Evolutionary conservation across 2,113 vertebrate genomes (phyloP).

Genomic region (Chunga burmeisteri): DNA sequence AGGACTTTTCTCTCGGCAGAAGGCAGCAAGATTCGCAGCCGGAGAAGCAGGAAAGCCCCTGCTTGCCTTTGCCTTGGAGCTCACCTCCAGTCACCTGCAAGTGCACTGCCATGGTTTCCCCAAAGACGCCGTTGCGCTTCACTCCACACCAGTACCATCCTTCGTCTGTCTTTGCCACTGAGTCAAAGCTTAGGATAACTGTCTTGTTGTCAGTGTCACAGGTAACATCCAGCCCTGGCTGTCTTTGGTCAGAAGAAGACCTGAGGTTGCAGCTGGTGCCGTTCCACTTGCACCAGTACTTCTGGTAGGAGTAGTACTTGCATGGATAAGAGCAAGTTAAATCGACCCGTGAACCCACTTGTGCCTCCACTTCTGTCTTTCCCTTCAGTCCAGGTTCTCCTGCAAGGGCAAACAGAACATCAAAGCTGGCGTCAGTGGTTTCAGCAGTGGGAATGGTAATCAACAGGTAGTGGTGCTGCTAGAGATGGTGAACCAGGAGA

Average conservation of each 20-base stretch:
- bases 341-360: background rate
- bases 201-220: background rate
- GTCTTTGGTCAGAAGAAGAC: background rate
- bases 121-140: background rate
- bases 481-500: background rate
- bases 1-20: background rate
- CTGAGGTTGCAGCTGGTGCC: background rate
- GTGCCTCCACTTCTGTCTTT: background rate
- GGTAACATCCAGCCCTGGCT: accelerated
- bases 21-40: accelerated
- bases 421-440: background rate
- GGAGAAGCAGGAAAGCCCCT: too few species aligned
- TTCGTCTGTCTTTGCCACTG: background rate
- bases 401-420: background rate
- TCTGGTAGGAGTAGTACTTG: constrained; percentile 58
- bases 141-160: constrained; percentile 83
- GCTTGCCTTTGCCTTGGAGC: background rate
- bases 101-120: constrained; percentile 53
- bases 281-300: constrained; percentile 79
- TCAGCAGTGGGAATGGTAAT: background rate
- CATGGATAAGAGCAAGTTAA: constrained; percentile 68
- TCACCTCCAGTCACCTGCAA: constrained; percentile 34
- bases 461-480: background rate
- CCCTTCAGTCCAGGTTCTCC: constrained; percentile 41
- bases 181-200: background rate